Conservation (phyloP, 2,797 vertebrate genomes). For the Denticeps clupeoides region DNA sequence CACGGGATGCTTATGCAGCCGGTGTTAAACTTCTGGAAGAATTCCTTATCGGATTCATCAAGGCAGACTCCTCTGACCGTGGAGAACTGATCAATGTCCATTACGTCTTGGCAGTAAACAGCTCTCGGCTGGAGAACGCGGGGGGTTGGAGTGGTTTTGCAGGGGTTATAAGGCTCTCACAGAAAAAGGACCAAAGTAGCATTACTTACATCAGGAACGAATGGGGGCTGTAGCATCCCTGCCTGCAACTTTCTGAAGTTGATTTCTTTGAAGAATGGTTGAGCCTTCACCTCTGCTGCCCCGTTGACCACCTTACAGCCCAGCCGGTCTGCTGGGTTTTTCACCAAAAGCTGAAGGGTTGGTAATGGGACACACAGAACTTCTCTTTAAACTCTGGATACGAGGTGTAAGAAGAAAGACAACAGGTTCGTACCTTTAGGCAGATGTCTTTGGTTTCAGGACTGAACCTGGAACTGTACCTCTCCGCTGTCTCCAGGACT, state of each 20-base stretch:
- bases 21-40: conserved; percentile 65
- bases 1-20: conserved; percentile 64
- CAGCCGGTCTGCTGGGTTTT: conserved; percentile 55
- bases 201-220: conserved; percentile 67
- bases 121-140: conserved; percentile 52
- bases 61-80: conserved; percentile 63
- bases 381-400: too few relatives aligned
- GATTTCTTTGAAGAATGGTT: conserved; percentile 62
- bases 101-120: conserved; percentile 74
- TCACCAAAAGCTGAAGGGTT: conserved; percentile 67
- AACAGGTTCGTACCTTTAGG: conserved; percentile 55
- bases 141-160: not conserved
- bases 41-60: conserved; percentile 51
- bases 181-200: not conserved
- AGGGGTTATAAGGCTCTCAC: not conserved
- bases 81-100: conserved; percentile 77
- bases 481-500: conserved; percentile 42
- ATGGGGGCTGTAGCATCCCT: conserved; percentile 54
- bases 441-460: conserved; percentile 50
- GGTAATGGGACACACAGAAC: too few relatives aligned
- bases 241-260: conserved; percentile 75
- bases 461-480: conserved; percentile 50
- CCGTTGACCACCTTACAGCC: conserved; percentile 45
- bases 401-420: too few relatives aligned
- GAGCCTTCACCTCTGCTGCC: conserved; percentile 47